Conservation (phyloP, 2,888 invertebrate genomes). For the Hartigia nigra region DNA sequence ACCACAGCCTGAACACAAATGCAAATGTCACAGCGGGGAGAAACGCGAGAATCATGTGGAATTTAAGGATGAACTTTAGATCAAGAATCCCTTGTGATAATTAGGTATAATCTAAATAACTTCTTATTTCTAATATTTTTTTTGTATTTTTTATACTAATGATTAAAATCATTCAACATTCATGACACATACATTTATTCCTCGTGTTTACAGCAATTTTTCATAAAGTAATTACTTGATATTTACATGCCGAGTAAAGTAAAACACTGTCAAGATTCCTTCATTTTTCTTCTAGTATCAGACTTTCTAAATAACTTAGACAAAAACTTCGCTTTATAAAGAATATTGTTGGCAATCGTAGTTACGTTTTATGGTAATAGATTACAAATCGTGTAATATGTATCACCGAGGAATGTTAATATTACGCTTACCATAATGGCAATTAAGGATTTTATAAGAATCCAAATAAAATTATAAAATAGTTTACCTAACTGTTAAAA, state of each 20-base stretch:
- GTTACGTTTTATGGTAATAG: neutral
- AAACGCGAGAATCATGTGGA: conserved; percentile 22
- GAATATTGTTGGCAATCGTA: neutral
- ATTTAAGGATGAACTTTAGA: conserved; percentile 66
- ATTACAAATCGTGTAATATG: neutral
- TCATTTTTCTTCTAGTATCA: neutral
- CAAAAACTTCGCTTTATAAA: neutral
- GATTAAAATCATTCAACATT: neutral
- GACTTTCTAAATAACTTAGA: neutral
- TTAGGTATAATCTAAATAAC: neutral
- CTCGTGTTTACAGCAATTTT: neutral
- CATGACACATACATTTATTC: neutral
- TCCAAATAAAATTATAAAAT: neutral
- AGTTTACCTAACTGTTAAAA: neutral
- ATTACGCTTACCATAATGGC: neutral
- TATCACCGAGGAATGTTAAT: neutral
- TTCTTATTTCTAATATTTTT: neutral
- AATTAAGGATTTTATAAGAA: neutral
- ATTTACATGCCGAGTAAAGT: neutral
- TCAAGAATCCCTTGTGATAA: neutral
- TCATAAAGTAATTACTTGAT: neutral
- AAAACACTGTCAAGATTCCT: neutral
- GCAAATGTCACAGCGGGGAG: conserved; percentile 59
- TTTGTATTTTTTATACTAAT: neutral
- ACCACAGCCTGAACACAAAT: conserved; percentile 65